Evolutionary conservation across 2,113 vertebrate species (phyloP), one percentile per base, ranked within the genome.

Genomic region (Tragelaphus scriptus): DNA sequence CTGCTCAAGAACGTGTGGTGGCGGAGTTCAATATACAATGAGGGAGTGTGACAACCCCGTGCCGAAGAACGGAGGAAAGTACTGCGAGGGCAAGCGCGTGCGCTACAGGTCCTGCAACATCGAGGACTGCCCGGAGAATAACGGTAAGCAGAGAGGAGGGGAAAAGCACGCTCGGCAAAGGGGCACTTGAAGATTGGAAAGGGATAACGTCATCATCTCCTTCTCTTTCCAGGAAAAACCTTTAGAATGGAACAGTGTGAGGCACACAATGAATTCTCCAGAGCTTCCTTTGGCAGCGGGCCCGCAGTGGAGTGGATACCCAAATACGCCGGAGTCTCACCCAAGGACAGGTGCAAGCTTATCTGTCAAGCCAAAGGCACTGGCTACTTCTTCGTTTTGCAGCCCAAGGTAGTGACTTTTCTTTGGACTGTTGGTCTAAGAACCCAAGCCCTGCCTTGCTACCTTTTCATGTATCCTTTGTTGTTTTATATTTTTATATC

Each of bases 341-440:
- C 99, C 1, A 99, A 99, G 97, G 99, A 99, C 98, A 99, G 99
- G 93, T 99, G 99, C 99, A 99, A 99, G 97, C 99, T 99, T 94
- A 98, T 99, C 92, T 99, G 99, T 97, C 98, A 99, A 71, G 99
- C 99, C 97, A 99, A 99, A 97, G 99, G 99, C 96, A 99, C 99
- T 0, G 99, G 99, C 89, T 99, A 99, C 98, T 99, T 99, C 99
- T 99, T 99, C 82, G 99, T 99, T 96, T 98, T 99, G 58, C 99
- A 99, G 98, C 99, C 99, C 89, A 99, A 99, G 99, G 99, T 99
- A 98, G 3, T 77, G 82, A 36, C 82, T 95, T 90, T 90, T 21
- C 30, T n/a, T 25, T 6, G 44, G 75, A 19, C 3, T 47, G 87
- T 56, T 56, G 81, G 21, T 36, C 82, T 49, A 58, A 59, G 55